Evolutionary conservation across 2,113 vertebrate species (phyloP).

Genomic region (Pedetes capensis): DNA sequence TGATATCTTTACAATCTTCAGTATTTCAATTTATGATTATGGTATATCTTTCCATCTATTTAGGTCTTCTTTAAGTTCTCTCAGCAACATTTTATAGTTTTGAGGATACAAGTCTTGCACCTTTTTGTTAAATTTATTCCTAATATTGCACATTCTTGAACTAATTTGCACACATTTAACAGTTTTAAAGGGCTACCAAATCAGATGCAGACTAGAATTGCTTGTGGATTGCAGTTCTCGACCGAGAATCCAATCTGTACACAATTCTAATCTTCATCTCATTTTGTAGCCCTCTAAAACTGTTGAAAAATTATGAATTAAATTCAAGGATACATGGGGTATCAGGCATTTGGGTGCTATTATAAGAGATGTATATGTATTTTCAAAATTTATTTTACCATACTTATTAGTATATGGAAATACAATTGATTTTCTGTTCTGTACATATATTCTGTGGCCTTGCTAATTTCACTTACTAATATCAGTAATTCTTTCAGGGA

Average conservation of each 20-base stretch:
- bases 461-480: neutral
- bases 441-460: neutral
- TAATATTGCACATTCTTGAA: too few relatives aligned
- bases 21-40: neutral
- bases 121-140: constrained; percentile 12
- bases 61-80: too few relatives aligned
- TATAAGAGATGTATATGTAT: neutral
- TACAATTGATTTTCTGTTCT: neutral
- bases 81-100: neutral
- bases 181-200: too few relatives aligned
- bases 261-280: too few relatives aligned
- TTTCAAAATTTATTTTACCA: neutral
- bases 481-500: neutral
- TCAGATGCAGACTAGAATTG: too few relatives aligned
- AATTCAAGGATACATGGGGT: too few relatives aligned
- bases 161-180: too few relatives aligned
- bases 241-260: too few relatives aligned
- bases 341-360: neutral
- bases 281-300: too few relatives aligned
- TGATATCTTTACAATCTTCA: neutral
- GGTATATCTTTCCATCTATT: neutral
- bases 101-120: neutral
- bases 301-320: too few relatives aligned
- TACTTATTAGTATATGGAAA: neutral
- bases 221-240: too few relatives aligned